These are phyloP conservation scores for Phengaris alcon DNA, from an alignment of 2,888 invertebrate genomes.

Conservation along the genomic window DNA sequence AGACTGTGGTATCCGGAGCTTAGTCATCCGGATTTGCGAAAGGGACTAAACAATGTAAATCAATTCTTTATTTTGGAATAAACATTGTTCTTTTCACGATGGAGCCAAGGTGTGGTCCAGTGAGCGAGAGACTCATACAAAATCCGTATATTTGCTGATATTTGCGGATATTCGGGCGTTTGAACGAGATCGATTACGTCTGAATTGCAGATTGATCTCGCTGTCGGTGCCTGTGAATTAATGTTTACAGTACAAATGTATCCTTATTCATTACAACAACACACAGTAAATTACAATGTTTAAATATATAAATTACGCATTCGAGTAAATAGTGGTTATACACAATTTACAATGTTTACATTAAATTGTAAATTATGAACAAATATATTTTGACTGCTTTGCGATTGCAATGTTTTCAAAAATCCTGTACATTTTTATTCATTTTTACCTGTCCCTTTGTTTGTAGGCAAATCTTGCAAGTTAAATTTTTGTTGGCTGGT, in stretches of 20 bases:
- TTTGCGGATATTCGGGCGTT: background rate
- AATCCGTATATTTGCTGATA: background rate
- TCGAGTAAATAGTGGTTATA: background rate
- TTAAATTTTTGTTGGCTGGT: no score
- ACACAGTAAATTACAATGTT: constrained; percentile 1
- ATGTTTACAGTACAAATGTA: constrained; percentile 11
- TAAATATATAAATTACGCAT: constrained; percentile 1
- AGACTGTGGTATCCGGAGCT: no score
- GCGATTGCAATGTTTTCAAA: background rate
- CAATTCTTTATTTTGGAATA: no score
- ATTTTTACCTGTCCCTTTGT: no score
- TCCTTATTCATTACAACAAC: constrained; percentile 15
- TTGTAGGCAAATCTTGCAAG: no score
- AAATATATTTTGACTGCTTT: background rate
- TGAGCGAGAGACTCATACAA: no score
- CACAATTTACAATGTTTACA: background rate
- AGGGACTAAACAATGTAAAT: no score
- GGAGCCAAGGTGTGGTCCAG: no score
- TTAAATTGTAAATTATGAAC: background rate
- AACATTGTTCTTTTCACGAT: no score
- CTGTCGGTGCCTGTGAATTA: constrained; percentile 1
- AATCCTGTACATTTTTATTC: no score
- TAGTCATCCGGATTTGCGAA: no score
- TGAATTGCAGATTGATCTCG: constrained; percentile 19
- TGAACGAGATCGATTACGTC: constrained; percentile 13